Evolutionary conservation across 1,140 invertebrate genomes (phyloP), one percentile per base, ranked within the genome.

Genomic region (Lepidotrigona ventralis): DNA sequence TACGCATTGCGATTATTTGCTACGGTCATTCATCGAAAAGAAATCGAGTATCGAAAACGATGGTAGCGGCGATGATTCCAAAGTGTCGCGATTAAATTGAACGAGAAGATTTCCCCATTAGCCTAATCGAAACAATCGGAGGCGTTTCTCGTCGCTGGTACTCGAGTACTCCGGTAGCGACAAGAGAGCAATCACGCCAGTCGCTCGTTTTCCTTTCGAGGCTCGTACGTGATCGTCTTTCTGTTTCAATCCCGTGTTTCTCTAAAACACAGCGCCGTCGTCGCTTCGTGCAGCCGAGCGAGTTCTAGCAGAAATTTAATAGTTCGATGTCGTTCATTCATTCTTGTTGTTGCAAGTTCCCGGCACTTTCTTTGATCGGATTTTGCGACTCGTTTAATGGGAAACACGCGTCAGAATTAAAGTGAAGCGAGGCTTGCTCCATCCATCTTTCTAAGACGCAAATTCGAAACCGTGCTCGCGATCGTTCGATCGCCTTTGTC

Each of bases 271-370:
- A 19, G 2, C n/a, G n/a, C 5, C 21, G 3, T 6, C 33, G 29
- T 8, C n/a, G 23, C 58, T 60, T 11, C 58, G 58, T 46, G 39
- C 14, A 51, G 23, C 23, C 33, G 33, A 33, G 9, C 14, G 26
- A 73, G 71, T 54, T 54, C 8, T 8, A 21, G 71, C 71, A 73
- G 71, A 54, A 73, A 73, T 73, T 73, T 73, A 73, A 73, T 73
- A 73, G 71, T 54, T 73, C 71, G 71, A 73, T 73, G 71, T 73
- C 71, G 71, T 73, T 73, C 29, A 73, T 73, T 73, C 19, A n/a
- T n/a, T n/a, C 51, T 21, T 33, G 71, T 54, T 73, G 71, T 73
- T 54, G 26, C 0, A 73, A 73, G 46, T 54, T 11, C 51, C 26
- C 23, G 71, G 2, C 4, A 54, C 71, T 73, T 54, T 73, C 46